A percentile compares a stretch with the other conserved stretches of the same genome.
phyloP scores from a whole-genome alignment of 2,888 invertebrate species.

The Plagiodera versicolora region DNA sequence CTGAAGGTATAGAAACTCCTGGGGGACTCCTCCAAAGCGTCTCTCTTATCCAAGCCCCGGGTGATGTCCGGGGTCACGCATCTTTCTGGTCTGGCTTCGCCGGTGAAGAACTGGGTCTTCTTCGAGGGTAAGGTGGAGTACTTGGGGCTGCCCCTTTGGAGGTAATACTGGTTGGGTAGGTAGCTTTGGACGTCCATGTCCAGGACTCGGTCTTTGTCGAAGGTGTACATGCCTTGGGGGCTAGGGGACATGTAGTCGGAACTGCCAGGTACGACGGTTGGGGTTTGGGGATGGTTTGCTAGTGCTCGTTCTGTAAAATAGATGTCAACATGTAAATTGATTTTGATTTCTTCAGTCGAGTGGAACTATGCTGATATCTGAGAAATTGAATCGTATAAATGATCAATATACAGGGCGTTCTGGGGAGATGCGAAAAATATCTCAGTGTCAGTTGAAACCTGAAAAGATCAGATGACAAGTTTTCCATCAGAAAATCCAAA shows the following conservation, averaged over 20 bases:
- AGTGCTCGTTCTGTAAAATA: slow-evolving; percentile 49
- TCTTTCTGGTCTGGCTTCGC: slow-evolving; percentile 51
- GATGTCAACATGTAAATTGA: too few relatives aligned
- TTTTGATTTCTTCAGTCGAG: too few relatives aligned
- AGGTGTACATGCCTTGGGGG: slow-evolving; percentile 39
- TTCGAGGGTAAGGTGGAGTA: slow-evolving; percentile 56
- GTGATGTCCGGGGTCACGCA: slow-evolving; percentile 61
- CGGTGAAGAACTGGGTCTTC: slow-evolving; percentile 52
- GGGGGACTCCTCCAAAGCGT: slow-evolving; percentile 17
- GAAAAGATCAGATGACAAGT: too few relatives aligned
- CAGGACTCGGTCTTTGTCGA: slow-evolving; percentile 31
- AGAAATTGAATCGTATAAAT: too few relatives aligned
- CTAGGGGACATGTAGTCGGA: slow-evolving; percentile 28
- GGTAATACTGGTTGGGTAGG: slow-evolving; percentile 38
- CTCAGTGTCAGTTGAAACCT: too few relatives aligned
- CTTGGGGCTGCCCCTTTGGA: slow-evolving; percentile 36
- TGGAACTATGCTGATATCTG: too few relatives aligned
- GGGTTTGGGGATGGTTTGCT: slow-evolving; percentile 21
- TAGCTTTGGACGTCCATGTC: slow-evolving; percentile 35
- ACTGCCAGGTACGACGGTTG: slow-evolving; percentile 40
- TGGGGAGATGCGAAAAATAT: too few relatives aligned
- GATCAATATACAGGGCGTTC: too few relatives aligned
- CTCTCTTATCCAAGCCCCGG: slow-evolving; percentile 50
- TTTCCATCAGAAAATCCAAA: too few relatives aligned
- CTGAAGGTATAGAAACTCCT: slow-evolving; percentile 31